Conservation (phyloP, 1,140 invertebrate genomes). For the Platorchestia sp. region DNA sequence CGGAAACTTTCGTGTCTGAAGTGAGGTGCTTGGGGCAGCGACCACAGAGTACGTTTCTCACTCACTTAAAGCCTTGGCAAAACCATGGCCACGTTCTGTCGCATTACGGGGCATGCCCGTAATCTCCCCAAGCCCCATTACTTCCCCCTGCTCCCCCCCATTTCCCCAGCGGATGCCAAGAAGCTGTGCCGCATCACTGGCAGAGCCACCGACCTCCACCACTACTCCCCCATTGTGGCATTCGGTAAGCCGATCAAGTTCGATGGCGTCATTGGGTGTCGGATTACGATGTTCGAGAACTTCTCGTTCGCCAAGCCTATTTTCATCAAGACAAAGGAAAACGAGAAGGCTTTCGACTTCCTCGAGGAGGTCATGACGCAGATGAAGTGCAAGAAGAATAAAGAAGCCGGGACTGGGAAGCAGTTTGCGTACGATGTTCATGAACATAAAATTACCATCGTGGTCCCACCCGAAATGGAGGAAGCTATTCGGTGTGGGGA, state of each 20-base stretch:
- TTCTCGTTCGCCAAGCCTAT: slow-evolving; percentile 74
- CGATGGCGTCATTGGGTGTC: slow-evolving; percentile 65
- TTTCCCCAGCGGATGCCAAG: slow-evolving; percentile 84
- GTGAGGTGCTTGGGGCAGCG: neutral
- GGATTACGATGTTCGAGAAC: slow-evolving; percentile 73
- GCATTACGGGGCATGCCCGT: slow-evolving; percentile 84
- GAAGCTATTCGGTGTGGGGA: slow-evolving; percentile 83
- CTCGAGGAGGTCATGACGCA: slow-evolving; percentile 66
- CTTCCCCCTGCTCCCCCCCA: slow-evolving; percentile 84
- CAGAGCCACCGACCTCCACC: slow-evolving; percentile 75
- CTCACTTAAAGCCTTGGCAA: neutral
- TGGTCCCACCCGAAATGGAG: slow-evolving; percentile 82
- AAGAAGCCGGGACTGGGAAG: slow-evolving; percentile 73
- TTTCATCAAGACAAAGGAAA: slow-evolving; percentile 72
- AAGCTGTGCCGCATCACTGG: slow-evolving; percentile 85
- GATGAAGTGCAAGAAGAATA: slow-evolving; percentile 67
- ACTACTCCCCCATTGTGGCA: slow-evolving; percentile 69
- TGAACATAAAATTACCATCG: slow-evolving; percentile 80
- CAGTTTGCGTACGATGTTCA: slow-evolving; percentile 83
- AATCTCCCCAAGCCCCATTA: slow-evolving; percentile 87
- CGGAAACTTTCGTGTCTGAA: neutral
- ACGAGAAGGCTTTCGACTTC: slow-evolving; percentile 66
- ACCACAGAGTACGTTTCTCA: neutral
- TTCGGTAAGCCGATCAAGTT: slow-evolving; percentile 66
- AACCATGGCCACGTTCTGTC: slow-evolving; percentile 74